phyloP scores from a whole-genome alignment of 1,140 invertebrate genomes.

The Mactra quadrangularis region DNA sequence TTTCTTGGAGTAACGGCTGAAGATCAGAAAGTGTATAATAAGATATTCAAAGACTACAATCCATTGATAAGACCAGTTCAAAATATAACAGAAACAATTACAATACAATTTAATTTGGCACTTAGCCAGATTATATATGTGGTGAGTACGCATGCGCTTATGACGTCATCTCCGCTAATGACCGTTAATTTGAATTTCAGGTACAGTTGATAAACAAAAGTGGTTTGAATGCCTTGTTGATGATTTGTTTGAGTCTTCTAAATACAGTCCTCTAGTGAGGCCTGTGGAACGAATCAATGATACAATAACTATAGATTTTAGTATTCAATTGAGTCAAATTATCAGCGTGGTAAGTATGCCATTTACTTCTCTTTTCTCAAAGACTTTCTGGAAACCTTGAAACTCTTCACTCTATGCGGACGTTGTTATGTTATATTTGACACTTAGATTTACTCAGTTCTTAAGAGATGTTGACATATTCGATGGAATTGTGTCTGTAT shows the following conservation, averaged over 20 bases:
- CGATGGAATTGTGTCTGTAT: no score
- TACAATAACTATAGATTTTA: slow-evolving; percentile 97
- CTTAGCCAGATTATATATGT: slow-evolving; percentile 40
- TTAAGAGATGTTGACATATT: no score
- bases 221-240: slow-evolving; percentile 88
- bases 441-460: no score
- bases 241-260: slow-evolving; percentile 92
- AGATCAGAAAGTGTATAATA: slow-evolving; percentile 31
- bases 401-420: no score
- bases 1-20: neutral
- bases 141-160: slow-evolving; percentile 35
- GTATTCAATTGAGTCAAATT: slow-evolving; percentile 98
- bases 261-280: slow-evolving; percentile 98
- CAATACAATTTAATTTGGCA: slow-evolving; percentile 87
- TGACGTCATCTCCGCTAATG: slow-evolving; percentile 10
- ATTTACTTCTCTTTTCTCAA: neutral
- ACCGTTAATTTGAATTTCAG: slow-evolving; percentile 62
- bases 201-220: slow-evolving; percentile 68
- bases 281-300: slow-evolving; percentile 99
- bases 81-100: slow-evolving; percentile 98
- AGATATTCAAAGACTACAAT: slow-evolving; percentile 89
- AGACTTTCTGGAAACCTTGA: no score
- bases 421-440: no score
- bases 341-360: slow-evolving; percentile 97
- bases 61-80: slow-evolving; percentile 99